A percentile compares a stretch with the other conserved stretches of the same genome.
phyloP scores from a whole-genome alignment of 2,113 vertebrate species.

The Sialia sialis region DNA sequence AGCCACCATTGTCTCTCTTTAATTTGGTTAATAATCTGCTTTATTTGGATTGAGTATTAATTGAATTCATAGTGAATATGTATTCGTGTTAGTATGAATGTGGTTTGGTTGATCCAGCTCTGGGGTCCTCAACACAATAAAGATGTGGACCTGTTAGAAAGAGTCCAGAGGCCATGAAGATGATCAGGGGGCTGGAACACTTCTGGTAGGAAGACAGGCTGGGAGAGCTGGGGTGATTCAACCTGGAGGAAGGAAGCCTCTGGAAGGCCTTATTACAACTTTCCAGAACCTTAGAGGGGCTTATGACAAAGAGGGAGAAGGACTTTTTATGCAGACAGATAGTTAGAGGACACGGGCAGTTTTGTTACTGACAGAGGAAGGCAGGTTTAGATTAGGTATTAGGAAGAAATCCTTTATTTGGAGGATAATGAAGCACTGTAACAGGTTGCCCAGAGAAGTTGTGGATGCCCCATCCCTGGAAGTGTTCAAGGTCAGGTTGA shows the following conservation, averaged over 20 bases:
- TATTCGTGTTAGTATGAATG: neutral
- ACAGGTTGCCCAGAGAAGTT: neutral
- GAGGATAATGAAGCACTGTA: neutral
- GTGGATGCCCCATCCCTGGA: neutral
- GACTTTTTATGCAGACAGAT: neutral
- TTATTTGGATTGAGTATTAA: neutral
- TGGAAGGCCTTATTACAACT: neutral
- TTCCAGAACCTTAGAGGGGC: neutral
- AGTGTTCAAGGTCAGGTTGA: neutral
- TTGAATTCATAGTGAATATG: neutral
- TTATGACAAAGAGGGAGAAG: neutral
- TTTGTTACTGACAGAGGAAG: neutral
- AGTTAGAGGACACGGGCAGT: neutral
- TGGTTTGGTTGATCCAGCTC: neutral
- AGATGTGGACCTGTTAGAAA: neutral
- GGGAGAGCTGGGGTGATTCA: neutral
- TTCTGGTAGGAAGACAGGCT: neutral
- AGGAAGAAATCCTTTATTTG: neutral
- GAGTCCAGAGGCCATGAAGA: neutral
- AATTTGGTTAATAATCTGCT: neutral
- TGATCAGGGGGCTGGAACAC: neutral
- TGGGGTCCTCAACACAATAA: neutral
- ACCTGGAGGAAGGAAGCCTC: neutral
- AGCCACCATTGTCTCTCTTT: neutral
- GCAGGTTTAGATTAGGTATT: neutral